A percentile compares a stretch with the other conserved stretches of the same genome.
Conservation (phyloP, 2,888 invertebrate genomes). For the Scaeva pyrastri region DNA sequence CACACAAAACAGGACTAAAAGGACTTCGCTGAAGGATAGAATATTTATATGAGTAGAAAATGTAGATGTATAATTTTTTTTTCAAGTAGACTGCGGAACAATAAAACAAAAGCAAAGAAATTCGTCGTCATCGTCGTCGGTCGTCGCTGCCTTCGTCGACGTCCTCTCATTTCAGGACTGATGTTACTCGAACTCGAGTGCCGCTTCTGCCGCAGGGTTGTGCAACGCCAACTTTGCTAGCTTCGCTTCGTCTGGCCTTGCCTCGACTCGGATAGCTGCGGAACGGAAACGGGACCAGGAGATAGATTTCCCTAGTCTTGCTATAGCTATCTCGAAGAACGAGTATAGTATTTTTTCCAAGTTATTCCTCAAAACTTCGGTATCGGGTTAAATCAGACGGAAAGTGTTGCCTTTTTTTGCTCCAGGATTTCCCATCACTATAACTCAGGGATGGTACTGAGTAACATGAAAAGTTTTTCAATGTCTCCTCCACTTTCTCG, state of each 20-base stretch:
- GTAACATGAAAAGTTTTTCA: conserved; percentile 73
- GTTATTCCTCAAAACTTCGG: conserved; percentile 63
- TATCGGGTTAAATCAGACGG: conserved; percentile 72
- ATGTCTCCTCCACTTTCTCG: conserved; percentile 39
- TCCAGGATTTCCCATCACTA: conserved; percentile 33
- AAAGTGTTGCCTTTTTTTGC: conserved; percentile 57
- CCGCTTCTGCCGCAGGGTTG: conserved; percentile 67
- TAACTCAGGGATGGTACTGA: conserved; percentile 46
- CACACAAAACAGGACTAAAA: conserved; percentile 46
- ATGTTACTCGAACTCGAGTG: conserved; percentile 64
- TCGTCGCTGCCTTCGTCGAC: no score
- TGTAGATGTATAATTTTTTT: conserved; percentile 44
- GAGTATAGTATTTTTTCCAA: conserved; percentile 40
- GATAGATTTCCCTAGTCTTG: conserved; percentile 36
- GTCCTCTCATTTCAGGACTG: conserved; percentile 29
- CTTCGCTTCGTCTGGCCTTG: neutral
- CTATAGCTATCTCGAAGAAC: conserved; percentile 32
- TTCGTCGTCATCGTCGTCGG: conserved; percentile 15
- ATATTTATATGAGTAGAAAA: conserved; percentile 8
- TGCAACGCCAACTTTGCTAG: conserved; percentile 55
- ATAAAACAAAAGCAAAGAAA: conserved; percentile 63
- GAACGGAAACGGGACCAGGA: conserved; percentile 3
- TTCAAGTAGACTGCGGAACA: conserved; percentile 75
- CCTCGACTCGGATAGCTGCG: neutral
- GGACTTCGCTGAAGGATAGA: conserved; percentile 29